Percentiles rank a stretch among this genome's conserved stretches.
phyloP scores from a whole-genome alignment of 2,113 vertebrate genomes.

The Tetrao urogallus region DNA sequence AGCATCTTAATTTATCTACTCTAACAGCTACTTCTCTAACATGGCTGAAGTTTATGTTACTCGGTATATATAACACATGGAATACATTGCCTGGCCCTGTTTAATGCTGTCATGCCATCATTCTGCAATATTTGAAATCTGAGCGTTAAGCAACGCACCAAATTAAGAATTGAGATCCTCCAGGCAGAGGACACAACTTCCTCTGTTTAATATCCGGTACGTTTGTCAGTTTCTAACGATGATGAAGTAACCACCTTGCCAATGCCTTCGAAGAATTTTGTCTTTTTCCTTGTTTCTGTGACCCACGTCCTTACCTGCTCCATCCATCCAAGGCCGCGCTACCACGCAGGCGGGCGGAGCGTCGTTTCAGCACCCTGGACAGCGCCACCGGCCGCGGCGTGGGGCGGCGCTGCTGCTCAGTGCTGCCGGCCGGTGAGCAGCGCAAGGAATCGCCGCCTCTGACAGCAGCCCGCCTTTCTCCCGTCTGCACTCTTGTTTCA shows the following conservation, averaged over 20 bases:
- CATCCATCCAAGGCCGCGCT: background rate
- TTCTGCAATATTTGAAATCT: background rate
- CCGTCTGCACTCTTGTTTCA: fast-evolving
- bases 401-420: fast-evolving
- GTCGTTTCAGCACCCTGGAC: background rate
- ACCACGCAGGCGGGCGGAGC: background rate
- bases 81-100: background rate
- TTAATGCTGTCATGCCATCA: background rate
- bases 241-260: fast-evolving
- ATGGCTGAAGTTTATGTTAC: background rate
- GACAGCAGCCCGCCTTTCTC: fast-evolving
- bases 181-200: background rate
- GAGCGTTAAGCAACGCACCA: background rate
- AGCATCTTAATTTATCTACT: background rate
- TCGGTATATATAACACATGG: background rate
- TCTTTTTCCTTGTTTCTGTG: background rate
- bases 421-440: fast-evolving
- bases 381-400: background rate
- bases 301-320: background rate
- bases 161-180: background rate
- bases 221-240: background rate
- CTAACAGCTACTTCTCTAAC: background rate
- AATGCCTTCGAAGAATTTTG: background rate
- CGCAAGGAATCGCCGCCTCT: fast-evolving
- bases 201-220: background rate